These are phyloP conservation scores for Drosophila saltans DNA, from an alignment of 1,140 invertebrate genomes.

Conservation along the genomic window DNA sequence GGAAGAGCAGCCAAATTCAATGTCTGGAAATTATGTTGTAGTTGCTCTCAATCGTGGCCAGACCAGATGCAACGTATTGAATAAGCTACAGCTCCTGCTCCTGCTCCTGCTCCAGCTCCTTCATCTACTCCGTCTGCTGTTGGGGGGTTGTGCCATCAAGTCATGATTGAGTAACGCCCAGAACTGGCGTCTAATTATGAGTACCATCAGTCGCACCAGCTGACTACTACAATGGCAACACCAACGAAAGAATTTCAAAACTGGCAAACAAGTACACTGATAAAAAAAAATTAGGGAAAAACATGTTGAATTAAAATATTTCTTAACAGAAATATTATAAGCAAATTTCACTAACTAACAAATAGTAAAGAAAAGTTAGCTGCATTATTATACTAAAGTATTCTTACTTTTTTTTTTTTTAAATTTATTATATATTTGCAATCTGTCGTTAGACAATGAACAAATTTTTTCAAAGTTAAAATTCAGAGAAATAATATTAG, in stretches of 20 bases:
- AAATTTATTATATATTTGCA: too few relatives aligned
- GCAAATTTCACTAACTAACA: too few relatives aligned
- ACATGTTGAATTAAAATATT: too few relatives aligned
- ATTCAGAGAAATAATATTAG: too few relatives aligned
- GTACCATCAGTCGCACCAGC: constrained; percentile 34
- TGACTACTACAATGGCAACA: constrained; percentile 11
- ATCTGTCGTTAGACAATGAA: too few relatives aligned
- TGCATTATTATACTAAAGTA: too few relatives aligned
- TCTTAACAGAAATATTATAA: too few relatives aligned
- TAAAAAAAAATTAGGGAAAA: background rate
- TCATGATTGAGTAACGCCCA: constrained; percentile 82
- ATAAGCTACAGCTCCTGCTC: constrained; percentile 32
- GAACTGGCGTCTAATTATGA: constrained; percentile 74
- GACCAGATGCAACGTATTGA: constrained; percentile 30
- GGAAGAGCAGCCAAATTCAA: constrained; percentile 39
- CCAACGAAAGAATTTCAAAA: background rate
- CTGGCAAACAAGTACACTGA: background rate
- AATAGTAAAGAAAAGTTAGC: too few relatives aligned
- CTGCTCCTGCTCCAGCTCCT: constrained; percentile 20
- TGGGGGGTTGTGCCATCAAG: constrained; percentile 77
- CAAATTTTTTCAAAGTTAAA: too few relatives aligned
- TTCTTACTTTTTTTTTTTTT: too few relatives aligned
- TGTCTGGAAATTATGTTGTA: constrained; percentile 73
- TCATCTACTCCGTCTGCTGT: constrained; percentile 29
- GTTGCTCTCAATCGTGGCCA: constrained; percentile 55